These are phyloP conservation scores for Onthophagus taurus DNA, from an alignment of 1,140 invertebrate species.

Conservation along the genomic window DNA sequence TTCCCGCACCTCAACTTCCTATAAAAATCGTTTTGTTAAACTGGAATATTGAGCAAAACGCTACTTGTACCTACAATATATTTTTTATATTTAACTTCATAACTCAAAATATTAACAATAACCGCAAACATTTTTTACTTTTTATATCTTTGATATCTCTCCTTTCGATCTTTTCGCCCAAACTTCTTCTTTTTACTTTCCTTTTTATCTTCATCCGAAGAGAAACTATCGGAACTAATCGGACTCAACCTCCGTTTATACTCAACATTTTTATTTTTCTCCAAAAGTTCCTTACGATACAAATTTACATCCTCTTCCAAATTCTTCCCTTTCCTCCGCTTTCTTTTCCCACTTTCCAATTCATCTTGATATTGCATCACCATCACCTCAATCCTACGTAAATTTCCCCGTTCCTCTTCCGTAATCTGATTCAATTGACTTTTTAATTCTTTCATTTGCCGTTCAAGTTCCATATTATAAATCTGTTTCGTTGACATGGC, in stretches of 20 bases:
- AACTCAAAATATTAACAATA: too few species aligned
- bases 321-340: conserved; percentile 62
- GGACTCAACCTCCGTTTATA: conserved; percentile 11
- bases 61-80: too few species aligned
- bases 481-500: conserved; percentile 81
- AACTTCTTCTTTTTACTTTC: conserved; percentile 7
- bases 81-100: too few species aligned
- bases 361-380: conserved; percentile 92
- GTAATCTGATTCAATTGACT: conserved; percentile 28
- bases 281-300: conserved; percentile 71
- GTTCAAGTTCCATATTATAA: conserved; percentile 46
- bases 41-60: too few species aligned
- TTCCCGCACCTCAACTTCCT: too few species aligned
- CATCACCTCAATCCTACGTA: conserved; percentile 86
- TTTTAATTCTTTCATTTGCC: conserved; percentile 25
- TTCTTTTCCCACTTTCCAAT: conserved; percentile 69
- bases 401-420: conserved; percentile 64
- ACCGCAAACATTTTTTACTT: too few species aligned
- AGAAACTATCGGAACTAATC: conserved; percentile 15
- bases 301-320: conserved; percentile 75
- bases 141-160: conserved; percentile 6
- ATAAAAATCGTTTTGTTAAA: too few species aligned
- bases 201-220: conserved; percentile 10
- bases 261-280: conserved; percentile 14
- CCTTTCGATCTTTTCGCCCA: conserved; percentile 6